Evolutionary conservation across 2,797 vertebrate genomes (phyloP).

Genomic region (Ceryle rudis): DNA sequence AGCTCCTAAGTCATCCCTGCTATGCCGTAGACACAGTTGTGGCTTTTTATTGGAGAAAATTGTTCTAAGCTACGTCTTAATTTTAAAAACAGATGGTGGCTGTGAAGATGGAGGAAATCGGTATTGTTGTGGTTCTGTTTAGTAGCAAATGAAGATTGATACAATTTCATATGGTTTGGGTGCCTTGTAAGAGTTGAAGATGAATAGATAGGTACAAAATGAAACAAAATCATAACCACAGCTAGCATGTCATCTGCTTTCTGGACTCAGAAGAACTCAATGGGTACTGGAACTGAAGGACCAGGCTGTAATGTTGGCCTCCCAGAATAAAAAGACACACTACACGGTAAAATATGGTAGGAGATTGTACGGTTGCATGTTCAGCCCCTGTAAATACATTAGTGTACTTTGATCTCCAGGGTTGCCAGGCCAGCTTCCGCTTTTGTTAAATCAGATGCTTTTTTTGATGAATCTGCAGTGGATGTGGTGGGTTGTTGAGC

Average conservation of each 20-base stretch:
- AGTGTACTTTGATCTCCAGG: conserved; percentile 6
- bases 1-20: not conserved
- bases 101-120: not conserved
- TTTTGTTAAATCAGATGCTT: conserved; percentile 5
- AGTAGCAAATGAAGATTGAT: not conserved
- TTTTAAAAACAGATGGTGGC: not conserved
- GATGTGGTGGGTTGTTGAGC: conserved; percentile 10
- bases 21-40: not conserved
- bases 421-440: not conserved
- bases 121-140: not conserved
- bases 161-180: not conserved
- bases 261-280: not conserved
- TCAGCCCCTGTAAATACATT: conserved; percentile 10
- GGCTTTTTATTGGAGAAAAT: not conserved
- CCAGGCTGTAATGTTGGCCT: not conserved
- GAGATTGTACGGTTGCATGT: not conserved
- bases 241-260: not conserved
- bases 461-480: conserved; percentile 47
- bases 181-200: not conserved
- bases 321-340: not conserved
- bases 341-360: not conserved
- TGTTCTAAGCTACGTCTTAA: not conserved
- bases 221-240: not conserved
- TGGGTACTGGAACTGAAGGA: not conserved
- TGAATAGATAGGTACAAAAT: not conserved